Base-by-base conservation (phyloP, 2,113 vertebrate genomes). In the Helogale parvula region DNA sequence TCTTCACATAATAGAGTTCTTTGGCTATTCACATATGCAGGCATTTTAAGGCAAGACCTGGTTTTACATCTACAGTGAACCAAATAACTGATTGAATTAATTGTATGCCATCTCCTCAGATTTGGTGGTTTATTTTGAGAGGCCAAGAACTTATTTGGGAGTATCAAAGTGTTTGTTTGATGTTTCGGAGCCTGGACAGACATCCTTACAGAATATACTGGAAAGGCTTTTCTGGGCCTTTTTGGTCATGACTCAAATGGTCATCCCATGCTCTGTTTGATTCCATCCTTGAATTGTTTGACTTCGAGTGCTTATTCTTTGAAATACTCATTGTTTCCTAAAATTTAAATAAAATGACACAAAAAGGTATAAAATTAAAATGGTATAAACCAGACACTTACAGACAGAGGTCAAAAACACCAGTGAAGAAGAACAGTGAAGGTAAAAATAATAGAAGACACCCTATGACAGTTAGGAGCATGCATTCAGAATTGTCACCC, bases 401-500 rank as follows among this genome's bases (percentile, higher is more conserved):
- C 57, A 93, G 63, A 92, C 63, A 27, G 45, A 38, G 80, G 11
- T 19, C 1, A 52, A 95, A 96, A 54, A 90, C 79, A 52, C 7
- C 29, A 71, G 68, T 66, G 89, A 90, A 2, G 13, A 52, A n/a
- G 82, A 52, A 27, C 35, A 74, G 6, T 41, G 72, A 74, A 74
- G 72, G 71, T 12, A 25, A 41, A 45, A 29, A 7, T 13, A 29
- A 45, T 45, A 9, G 27, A 38, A 41, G 71, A 45, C 13, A 45
- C 21, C n/a, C 25, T 81, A 85, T 87, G 38, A 63, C 57, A 63
- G 63, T 27, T 94, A 38, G 35, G 13, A 47, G 54, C 38, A 77
- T 68, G 90, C 96, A 52, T 95, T 96, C 27, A 76, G 52, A 94
- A 52, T 80, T 93, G 4, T 47, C 35, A 19, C 74, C 41, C 38